These are phyloP conservation scores for Halcyon senegalensis DNA, from an alignment of 2,113 vertebrate species.

Conservation along the genomic window DNA sequence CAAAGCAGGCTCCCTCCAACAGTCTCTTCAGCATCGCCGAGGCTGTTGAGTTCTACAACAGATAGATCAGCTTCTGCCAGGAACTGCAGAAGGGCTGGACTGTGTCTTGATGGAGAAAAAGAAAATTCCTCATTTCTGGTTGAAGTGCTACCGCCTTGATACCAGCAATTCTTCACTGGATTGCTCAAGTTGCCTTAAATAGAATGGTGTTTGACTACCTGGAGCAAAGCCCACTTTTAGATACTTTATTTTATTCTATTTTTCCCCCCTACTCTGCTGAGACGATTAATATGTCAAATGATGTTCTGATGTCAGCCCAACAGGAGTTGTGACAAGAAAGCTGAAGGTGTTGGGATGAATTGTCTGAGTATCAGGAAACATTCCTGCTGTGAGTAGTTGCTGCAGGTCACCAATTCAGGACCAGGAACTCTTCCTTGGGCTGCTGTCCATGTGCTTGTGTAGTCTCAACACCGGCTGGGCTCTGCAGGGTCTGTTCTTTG, in stretches of 20 bases:
- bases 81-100: background rate
- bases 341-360: background rate
- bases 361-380: background rate
- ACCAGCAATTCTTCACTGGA: background rate
- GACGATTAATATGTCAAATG: background rate
- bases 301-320: background rate
- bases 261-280: background rate
- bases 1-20: background rate
- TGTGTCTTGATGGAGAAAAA: background rate
- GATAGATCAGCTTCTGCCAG: background rate
- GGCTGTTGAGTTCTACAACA: background rate
- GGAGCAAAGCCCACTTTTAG: background rate
- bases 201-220: background rate
- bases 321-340: background rate
- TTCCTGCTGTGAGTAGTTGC: background rate
- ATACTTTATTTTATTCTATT: no score
- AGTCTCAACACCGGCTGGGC: accelerated
- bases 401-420: background rate
- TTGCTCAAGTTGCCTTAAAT: background rate
- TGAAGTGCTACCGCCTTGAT: background rate
- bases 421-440: background rate
- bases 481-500: background rate
- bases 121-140: background rate
- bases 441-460: background rate
- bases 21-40: background rate